Base-by-base conservation (phyloP, 2,888 invertebrate species). In the Meteorus cinctellus region DNA sequence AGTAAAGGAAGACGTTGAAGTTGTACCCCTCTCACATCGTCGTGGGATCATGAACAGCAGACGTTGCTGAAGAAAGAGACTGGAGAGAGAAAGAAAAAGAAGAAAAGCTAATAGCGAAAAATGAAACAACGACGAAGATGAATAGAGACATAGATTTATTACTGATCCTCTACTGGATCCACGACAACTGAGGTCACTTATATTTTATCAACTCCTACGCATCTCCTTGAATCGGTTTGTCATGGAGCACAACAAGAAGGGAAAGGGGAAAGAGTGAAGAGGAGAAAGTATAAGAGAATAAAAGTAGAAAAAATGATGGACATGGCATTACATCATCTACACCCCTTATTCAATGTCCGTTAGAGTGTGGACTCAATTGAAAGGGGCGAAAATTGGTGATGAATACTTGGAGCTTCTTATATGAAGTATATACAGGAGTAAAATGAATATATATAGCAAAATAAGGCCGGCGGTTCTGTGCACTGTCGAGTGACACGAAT, bases 141-240 rank as follows among this genome's bases (percentile, higher is more conserved):
- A 55, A 51, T 67, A 73, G 51, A 59, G 27, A 45, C 29, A 19
- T 66, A 36, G 60, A 36, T 55, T 24, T 75, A 60, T 78, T 68
- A 77, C 76, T 77, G 72, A 77, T 74, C 70, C 62, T 71, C 76
- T 73, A 75, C 72, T 75, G 74, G 60, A 65, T 65, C 45, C 67
- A 70, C 63, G 72, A 75, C 55, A 76, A 79, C 78, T 76, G 72
- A 72, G 74, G 72, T 73, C 71, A 66, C 67, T 76, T 72, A 73
- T 73, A 74, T 77, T 77, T 80, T 77, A 77, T 76, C 75, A 79
- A 80, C 78, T 79, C 82, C 81, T 78, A 81, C 81, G 80, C 79
- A 81, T 80, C 82, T 76, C 80, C 78, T 75, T 78, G 79, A 80
- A 81, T 82, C 75, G 76, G 76, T 69, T 74, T 71, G 63, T 55